Conservation (phyloP, 2,888 invertebrate species). For the Rhorus exstirpatorius region DNA sequence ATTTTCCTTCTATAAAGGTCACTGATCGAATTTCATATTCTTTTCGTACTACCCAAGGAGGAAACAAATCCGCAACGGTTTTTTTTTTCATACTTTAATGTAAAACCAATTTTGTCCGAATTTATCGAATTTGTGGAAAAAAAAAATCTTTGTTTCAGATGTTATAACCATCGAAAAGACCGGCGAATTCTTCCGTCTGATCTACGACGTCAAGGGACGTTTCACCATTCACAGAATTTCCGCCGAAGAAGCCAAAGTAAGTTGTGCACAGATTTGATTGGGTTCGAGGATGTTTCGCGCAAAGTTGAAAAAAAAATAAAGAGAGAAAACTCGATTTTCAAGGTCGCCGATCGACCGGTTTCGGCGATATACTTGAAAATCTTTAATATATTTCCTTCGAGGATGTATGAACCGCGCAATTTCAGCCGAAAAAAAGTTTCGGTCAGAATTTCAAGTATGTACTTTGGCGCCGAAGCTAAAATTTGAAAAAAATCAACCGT, state of each 20-base stretch:
- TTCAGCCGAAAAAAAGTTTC: too few species aligned
- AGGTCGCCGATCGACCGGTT: too few species aligned
- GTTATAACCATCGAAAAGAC: slow-evolving; percentile 99
- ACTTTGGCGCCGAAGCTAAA: too few species aligned
- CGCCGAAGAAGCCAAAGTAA: slow-evolving; percentile 98
- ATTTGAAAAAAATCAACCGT: too few species aligned
- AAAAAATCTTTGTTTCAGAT: slow-evolving; percentile 88
- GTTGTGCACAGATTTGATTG: too few species aligned
- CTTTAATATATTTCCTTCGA: too few species aligned
- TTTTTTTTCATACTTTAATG: neutral
- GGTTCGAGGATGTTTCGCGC: too few species aligned
- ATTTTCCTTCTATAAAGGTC: slow-evolving; percentile 86
- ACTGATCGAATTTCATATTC: slow-evolving; percentile 84
- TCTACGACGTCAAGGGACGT: slow-evolving; percentile 99
- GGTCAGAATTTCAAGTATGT: too few species aligned
- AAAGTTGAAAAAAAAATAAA: too few species aligned
- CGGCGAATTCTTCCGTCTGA: slow-evolving; percentile 98
- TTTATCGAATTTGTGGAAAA: neutral
- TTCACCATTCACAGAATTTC: slow-evolving; percentile 99
- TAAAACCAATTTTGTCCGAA: neutral
- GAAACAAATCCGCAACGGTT: slow-evolving; percentile 81
- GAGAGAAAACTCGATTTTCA: too few species aligned
- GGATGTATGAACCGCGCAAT: too few species aligned
- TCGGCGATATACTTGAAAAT: too few species aligned
- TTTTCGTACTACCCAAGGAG: slow-evolving; percentile 87